These are phyloP conservation scores for Misgurnus anguillicaudatus DNA, from an alignment of 2,113 vertebrate species.

Conservation along the genomic window DNA sequence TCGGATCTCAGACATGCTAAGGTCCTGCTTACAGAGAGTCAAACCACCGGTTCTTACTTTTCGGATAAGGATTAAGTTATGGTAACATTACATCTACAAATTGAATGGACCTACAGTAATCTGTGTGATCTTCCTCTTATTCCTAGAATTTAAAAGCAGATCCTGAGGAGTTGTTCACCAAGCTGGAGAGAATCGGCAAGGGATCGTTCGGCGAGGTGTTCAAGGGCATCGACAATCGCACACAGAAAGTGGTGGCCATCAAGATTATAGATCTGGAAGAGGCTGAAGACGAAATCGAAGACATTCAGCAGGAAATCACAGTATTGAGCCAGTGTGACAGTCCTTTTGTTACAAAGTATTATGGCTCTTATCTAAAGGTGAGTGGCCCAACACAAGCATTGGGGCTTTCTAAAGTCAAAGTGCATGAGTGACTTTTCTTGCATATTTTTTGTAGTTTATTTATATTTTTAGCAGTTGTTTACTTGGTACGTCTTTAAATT, in stretches of 20 bases:
- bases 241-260: constrained; percentile 98
- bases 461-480: too few species aligned
- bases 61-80: too few species aligned
- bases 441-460: background rate
- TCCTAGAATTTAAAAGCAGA: constrained; percentile 86
- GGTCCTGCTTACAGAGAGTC: background rate
- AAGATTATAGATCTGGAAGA: constrained; percentile 98
- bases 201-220: constrained; percentile 98
- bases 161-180: constrained; percentile 95
- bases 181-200: constrained; percentile 96
- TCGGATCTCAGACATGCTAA: constrained; percentile 6
- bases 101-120: too few species aligned
- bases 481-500: too few species aligned
- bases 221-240: constrained; percentile 98
- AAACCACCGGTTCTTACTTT: background rate
- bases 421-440: background rate
- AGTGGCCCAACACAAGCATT: constrained; percentile 48
- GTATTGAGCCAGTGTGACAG: constrained; percentile 98
- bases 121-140: background rate
- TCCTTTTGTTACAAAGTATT: constrained; percentile 96
- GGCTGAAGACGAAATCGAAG: constrained; percentile 98
- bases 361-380: constrained; percentile 98
- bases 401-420: background rate
- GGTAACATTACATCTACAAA: too few species aligned
- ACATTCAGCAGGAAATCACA: constrained; percentile 98